Evolutionary conservation across 2,113 vertebrate genomes (phyloP).

Genomic region (Osmerus eperlanus): DNA sequence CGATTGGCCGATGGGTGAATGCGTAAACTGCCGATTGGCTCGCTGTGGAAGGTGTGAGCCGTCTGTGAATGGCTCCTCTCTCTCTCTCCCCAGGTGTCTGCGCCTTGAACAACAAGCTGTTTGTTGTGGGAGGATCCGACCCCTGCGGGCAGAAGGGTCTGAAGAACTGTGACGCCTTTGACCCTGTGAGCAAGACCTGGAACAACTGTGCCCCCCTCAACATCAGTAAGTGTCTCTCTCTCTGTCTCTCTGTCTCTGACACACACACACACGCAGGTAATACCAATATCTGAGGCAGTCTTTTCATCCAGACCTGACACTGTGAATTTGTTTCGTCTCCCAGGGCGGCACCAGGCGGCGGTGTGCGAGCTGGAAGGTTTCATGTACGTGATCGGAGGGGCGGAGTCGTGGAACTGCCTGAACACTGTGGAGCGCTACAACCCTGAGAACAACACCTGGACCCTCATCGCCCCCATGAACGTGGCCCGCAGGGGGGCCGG

Average conservation of each 20-base stretch:
- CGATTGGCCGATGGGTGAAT: too few species aligned
- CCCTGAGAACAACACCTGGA: constrained; percentile 96
- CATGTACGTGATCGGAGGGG: constrained; percentile 92
- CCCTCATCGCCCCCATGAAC: constrained; percentile 89
- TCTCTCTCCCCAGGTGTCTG: constrained; percentile 80
- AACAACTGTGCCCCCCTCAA: constrained; percentile 90
- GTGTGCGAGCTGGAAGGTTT: constrained; percentile 89
- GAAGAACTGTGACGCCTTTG: constrained; percentile 97
- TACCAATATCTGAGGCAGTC: background rate
- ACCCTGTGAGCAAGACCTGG: constrained; percentile 90
- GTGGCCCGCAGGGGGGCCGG: constrained; percentile 91
- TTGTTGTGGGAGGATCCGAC: constrained; percentile 94
- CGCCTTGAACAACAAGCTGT: constrained; percentile 89
- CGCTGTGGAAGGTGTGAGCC: too few species aligned
- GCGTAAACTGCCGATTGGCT: too few species aligned
- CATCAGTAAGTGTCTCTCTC: constrained; percentile 75
- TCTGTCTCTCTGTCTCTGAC: too few species aligned
- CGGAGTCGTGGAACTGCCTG: constrained; percentile 97
- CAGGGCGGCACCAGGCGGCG: constrained; percentile 95
- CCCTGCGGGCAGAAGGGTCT: constrained; percentile 96
- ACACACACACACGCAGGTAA: background rate
- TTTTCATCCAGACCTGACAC: background rate
- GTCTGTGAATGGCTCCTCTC: background rate
- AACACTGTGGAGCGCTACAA: constrained; percentile 94
- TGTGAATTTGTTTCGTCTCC: constrained; percentile 7